A percentile compares a stretch with the other conserved stretches of the same genome.
These are phyloP conservation scores for Oryzias dopingdopingensis DNA, from an alignment of 2,797 vertebrate genomes.

Conservation along the genomic window DNA sequence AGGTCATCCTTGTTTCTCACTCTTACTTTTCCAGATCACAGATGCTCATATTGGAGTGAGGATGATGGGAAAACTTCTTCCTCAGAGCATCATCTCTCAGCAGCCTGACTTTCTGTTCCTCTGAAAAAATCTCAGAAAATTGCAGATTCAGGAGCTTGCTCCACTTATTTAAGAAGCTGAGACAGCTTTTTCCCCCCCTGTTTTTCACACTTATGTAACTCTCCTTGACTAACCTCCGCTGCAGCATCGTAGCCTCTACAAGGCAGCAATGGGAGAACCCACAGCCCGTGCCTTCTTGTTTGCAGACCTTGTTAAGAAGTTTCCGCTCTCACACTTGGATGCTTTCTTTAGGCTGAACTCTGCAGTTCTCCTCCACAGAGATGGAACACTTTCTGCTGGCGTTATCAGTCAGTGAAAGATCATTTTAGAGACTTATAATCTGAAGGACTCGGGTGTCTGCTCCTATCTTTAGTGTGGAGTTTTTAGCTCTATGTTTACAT, in stretches of 20 bases:
- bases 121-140: neutral
- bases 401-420: no score
- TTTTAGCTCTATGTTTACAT: no score
- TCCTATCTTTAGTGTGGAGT: no score
- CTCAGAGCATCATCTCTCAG: no score
- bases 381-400: neutral
- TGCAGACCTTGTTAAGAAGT: conserved; percentile 24
- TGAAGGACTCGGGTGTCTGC: no score
- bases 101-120: neutral
- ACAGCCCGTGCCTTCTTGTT: conserved; percentile 20
- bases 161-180: conserved; percentile 16
- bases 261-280: conserved; percentile 24
- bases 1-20: no score
- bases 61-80: no score
- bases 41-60: no score
- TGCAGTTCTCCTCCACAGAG: conserved; percentile 11
- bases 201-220: conserved; percentile 41
- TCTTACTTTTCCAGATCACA: no score
- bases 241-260: conserved; percentile 18
- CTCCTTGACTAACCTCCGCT: conserved; percentile 35
- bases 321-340: conserved; percentile 21
- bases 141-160: conserved; percentile 10
- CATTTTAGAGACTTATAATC: no score
- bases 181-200: conserved; percentile 21
- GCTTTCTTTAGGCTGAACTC: conserved; percentile 6